These are phyloP conservation scores for Camptogramma bilineatum DNA, from an alignment of 2,888 invertebrate species.

Conservation along the genomic window DNA sequence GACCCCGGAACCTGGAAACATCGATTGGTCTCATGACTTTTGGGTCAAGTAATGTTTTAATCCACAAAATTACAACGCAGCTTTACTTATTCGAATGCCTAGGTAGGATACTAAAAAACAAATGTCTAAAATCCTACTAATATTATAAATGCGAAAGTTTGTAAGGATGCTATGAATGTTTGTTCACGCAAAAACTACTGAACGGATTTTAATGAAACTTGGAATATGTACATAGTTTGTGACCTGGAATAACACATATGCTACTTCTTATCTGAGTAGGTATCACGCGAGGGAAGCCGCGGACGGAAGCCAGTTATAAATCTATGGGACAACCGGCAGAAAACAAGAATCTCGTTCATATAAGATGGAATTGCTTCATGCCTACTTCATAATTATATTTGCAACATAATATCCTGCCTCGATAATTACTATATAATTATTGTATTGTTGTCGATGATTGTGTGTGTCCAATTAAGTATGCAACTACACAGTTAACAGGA, in stretches of 20 bases:
- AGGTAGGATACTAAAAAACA: not conserved
- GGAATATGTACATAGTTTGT: too few species aligned
- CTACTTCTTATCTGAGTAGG: too few species aligned
- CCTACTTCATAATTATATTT: not conserved
- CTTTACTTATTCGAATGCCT: not conserved
- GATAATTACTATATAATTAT: not conserved
- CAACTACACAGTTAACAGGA: not conserved
- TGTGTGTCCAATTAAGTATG: not conserved
- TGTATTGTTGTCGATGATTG: not conserved
- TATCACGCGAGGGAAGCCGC: too few species aligned
- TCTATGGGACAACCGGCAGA: too few species aligned
- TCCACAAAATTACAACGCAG: not conserved
- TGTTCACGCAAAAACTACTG: too few species aligned
- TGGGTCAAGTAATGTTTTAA: conserved; percentile 2
- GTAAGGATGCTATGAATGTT: too few species aligned
- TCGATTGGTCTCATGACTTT: conserved; percentile 5
- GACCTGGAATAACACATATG: too few species aligned
- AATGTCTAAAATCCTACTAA: not conserved
- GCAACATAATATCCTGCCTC: not conserved
- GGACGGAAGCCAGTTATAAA: too few species aligned
- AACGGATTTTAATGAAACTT: too few species aligned
- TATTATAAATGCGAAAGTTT: too few species aligned
- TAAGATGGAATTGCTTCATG: not conserved
- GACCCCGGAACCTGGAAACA: conserved; percentile 12
- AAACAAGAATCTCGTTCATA: not conserved